These are phyloP conservation scores for Sycobia sp. DNA, from an alignment of 1,140 invertebrate genomes.

Conservation along the genomic window DNA sequence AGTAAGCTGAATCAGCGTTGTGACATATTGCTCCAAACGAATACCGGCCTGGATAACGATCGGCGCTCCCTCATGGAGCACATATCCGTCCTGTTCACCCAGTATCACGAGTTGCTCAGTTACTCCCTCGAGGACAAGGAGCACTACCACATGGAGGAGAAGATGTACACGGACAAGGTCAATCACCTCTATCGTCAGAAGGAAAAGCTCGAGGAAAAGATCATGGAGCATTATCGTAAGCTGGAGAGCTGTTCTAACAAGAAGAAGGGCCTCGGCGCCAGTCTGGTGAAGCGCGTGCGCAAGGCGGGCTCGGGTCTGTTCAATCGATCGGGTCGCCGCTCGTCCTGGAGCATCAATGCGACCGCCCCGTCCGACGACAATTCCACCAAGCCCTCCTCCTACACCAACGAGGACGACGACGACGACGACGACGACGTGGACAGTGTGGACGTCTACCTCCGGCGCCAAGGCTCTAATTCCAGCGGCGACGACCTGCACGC, in stretches of 20 bases:
- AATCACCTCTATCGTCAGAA: slow-evolving; percentile 12
- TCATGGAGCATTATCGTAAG: slow-evolving; percentile 20
- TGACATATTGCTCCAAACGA: neutral
- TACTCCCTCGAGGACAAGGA: slow-evolving; percentile 10
- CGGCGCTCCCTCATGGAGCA: slow-evolving; percentile 9
- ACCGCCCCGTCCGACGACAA: neutral
- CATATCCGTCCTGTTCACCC: neutral
- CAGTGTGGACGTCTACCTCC: slow-evolving; percentile 60
- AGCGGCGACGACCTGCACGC: slow-evolving; percentile 35
- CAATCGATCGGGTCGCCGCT: neutral
- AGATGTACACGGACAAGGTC: slow-evolving; percentile 2
- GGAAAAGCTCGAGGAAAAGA: slow-evolving; percentile 29
- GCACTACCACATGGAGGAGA: slow-evolving; percentile 21
- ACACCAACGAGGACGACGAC: neutral
- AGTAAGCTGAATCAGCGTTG: neutral
- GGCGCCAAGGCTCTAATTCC: slow-evolving; percentile 56
- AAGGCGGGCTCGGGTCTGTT: slow-evolving; percentile 5
- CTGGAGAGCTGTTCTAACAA: neutral
- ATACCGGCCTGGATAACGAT: neutral
- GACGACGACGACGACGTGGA: slow-evolving; percentile 15
- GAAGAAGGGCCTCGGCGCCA: neutral
- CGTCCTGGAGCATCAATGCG: neutral
- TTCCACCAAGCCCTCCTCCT: slow-evolving; percentile 7
- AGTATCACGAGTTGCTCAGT: slow-evolving; percentile 2
- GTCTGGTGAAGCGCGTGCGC: slow-evolving; percentile 15